phyloP scores from a whole-genome alignment of 2,113 vertebrate genomes.

The Glareola pratincola region DNA sequence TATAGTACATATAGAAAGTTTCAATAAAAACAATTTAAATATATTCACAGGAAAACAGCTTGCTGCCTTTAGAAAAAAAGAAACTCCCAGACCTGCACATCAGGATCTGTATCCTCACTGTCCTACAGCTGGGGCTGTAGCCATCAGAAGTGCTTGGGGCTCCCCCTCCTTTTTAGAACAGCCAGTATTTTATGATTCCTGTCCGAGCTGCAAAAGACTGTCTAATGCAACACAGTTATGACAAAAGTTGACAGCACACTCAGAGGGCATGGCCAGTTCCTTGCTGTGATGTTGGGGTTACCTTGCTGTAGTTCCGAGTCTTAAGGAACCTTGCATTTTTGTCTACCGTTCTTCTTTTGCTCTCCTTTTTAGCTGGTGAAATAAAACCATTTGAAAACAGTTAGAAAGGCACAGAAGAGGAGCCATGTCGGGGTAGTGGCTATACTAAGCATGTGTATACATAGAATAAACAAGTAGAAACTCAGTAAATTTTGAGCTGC shows the following conservation, averaged over 20 bases:
- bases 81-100: not conserved
- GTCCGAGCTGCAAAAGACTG: not conserved
- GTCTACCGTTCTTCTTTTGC: not conserved
- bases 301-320: not conserved
- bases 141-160: not conserved
- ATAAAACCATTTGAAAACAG: not conserved
- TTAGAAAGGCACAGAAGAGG: not conserved
- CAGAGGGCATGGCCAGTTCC: not conserved
- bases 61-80: not conserved
- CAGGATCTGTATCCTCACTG: not conserved
- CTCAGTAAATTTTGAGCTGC: not conserved
- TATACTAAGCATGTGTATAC: not conserved
- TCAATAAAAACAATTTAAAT: not conserved
- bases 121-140: not conserved
- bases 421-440: not conserved
- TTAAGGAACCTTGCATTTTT: not conserved
- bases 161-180: not conserved
- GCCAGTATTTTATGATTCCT: not conserved
- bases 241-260: not conserved
- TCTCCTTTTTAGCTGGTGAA: not conserved
- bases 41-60: not conserved
- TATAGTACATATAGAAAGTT: not conserved
- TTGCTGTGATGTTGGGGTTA: not conserved
- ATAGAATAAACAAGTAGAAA: not conserved
- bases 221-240: not conserved